Evolutionary conservation across 2,113 vertebrate genomes (phyloP).

Genomic region (Mohoua ochrocephala): DNA sequence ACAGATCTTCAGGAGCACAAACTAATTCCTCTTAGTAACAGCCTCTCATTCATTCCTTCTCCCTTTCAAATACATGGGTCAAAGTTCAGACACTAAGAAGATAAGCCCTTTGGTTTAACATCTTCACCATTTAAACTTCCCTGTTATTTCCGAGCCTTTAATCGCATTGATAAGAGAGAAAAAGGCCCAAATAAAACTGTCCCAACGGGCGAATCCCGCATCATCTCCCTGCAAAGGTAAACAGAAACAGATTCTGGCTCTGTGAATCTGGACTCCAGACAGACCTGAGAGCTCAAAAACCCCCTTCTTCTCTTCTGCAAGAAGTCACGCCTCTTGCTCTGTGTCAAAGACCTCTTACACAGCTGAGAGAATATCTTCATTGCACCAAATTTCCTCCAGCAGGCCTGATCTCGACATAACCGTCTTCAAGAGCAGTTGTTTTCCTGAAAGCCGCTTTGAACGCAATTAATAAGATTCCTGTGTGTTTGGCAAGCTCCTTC

Average conservation of each 20-base stretch:
- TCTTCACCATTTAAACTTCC: conserved; percentile 71
- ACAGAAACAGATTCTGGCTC: neutral
- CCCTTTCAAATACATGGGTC: conserved; percentile 36
- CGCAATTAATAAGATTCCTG: neutral
- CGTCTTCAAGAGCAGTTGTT: neutral
- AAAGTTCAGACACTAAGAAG: conserved; percentile 68
- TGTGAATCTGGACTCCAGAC: neutral
- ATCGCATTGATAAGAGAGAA: conserved; percentile 61
- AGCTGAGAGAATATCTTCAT: neutral
- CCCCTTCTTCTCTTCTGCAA: neutral
- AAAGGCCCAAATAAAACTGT: conserved; percentile 40
- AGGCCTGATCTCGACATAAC: neutral
- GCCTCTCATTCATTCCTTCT: conserved; percentile 30
- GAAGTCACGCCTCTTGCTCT: neutral
- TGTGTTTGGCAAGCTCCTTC: conserved; percentile 47
- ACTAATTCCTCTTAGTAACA: conserved; percentile 33
- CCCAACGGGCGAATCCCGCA: neutral
- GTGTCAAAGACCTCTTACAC: neutral
- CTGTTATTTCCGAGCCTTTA: conserved; percentile 77
- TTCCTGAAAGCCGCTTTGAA: conserved; percentile 19
- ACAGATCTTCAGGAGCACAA: neutral
- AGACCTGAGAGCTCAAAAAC: neutral
- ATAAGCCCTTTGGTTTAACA: conserved; percentile 66
- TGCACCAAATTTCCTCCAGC: neutral
- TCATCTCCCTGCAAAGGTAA: neutral